Conservation (phyloP, 2,113 vertebrate genomes). For the Corynorhinus townsendii region DNA sequence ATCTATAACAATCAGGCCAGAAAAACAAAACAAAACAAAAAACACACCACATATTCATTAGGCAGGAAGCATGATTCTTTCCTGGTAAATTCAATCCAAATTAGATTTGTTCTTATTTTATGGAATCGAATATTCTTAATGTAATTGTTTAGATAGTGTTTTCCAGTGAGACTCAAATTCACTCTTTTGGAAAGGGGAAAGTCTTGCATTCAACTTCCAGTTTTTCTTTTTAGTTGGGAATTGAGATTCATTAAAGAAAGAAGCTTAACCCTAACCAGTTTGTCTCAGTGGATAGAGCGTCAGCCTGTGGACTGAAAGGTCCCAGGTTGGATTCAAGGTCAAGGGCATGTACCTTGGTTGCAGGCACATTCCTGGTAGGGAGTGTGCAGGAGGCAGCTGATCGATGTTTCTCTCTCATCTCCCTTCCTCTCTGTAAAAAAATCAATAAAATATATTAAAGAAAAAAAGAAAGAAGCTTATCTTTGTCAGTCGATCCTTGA, state of each 20-base stretch:
- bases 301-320: too few species aligned
- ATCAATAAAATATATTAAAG: background rate
- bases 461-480: background rate
- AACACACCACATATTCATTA: background rate
- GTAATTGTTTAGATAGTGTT: background rate
- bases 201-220: background rate
- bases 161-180: background rate
- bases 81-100: background rate
- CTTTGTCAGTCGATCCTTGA: background rate
- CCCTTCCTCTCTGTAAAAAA: too few species aligned
- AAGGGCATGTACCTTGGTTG: too few species aligned
- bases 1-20: background rate
- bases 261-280: background rate
- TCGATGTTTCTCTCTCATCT: too few species aligned
- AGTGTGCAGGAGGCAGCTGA: too few species aligned
- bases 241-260: background rate
- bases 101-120: constrained; percentile 19
- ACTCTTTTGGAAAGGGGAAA: background rate
- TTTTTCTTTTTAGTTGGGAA: background rate
- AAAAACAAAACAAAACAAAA: background rate
- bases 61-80: background rate
- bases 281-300: too few species aligned
- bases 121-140: background rate
- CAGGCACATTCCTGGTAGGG: too few species aligned
- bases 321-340: too few species aligned